Percentiles rank a stretch among this genome's conserved stretches.
These are phyloP conservation scores for Paramisgurnus dabryanus DNA, from an alignment of 2,113 vertebrate genomes.

Conservation along the genomic window DNA sequence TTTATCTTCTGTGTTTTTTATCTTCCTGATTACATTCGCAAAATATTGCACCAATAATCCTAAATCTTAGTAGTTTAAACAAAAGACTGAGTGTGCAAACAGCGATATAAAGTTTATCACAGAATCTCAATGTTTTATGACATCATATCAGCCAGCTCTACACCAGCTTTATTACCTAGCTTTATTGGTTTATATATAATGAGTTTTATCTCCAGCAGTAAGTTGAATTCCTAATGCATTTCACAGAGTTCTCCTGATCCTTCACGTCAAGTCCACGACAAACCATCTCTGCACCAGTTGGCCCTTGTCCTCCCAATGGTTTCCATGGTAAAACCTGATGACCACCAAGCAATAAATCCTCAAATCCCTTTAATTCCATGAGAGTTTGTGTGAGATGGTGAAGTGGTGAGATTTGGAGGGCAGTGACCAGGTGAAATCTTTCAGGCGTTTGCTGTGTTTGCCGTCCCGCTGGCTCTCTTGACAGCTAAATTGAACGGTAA, in stretches of 20 bases:
- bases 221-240: neutral
- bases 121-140: no score
- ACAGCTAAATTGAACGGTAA: conserved; percentile 18
- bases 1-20: neutral
- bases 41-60: neutral
- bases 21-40: conserved; percentile 12
- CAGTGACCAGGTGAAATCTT: conserved; percentile 9
- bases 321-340: neutral
- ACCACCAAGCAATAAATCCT: conserved; percentile 7
- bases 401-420: neutral
- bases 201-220: conserved; percentile 12
- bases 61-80: no score
- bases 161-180: conserved; percentile 9
- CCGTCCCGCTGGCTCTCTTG: neutral
- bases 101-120: no score
- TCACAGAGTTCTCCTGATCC: conserved; percentile 19
- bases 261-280: neutral
- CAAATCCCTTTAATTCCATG: conserved; percentile 13
- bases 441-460: neutral
- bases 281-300: neutral
- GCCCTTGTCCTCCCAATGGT: neutral
- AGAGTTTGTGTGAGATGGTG: conserved; percentile 14
- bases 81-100: no score
- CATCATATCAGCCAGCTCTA: no score
- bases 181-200: conserved; percentile 28